phyloP scores from a whole-genome alignment of 1,140 invertebrate species.

The Lasaia peninsularis region DNA sequence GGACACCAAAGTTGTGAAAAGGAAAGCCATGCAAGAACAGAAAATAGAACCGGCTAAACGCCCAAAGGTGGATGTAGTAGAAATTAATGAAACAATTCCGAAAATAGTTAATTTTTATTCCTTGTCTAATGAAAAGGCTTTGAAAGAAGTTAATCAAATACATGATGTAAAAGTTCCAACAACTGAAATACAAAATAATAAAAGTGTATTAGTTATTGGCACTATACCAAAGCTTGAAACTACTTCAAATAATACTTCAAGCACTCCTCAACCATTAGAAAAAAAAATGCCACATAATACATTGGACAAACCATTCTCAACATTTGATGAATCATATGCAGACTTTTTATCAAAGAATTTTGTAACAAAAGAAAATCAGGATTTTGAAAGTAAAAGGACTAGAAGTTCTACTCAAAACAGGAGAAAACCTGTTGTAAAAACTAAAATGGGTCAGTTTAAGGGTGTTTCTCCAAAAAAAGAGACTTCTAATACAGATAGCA shows the following conservation, averaged over 20 bases:
- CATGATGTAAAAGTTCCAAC: not conserved
- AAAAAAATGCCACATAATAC: not conserved
- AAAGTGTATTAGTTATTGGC: not conserved
- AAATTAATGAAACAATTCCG: conserved; percentile 13
- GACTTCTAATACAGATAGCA: conserved; percentile 2
- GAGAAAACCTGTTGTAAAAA: conserved; percentile 37
- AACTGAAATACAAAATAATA: not conserved
- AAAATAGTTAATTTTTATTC: conserved; percentile 43
- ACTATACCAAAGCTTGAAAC: not conserved
- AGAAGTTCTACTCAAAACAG: conserved; percentile 9
- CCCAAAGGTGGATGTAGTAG: not conserved
- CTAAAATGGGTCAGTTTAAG: conserved; percentile 48
- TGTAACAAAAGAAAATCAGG: conserved; percentile 5
- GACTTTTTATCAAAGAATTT: conserved; percentile 48
- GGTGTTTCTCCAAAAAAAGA: conserved; percentile 28
- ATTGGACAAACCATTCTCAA: conserved; percentile 27
- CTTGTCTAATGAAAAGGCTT: conserved; percentile 25
- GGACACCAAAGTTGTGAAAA: conserved; percentile 20
- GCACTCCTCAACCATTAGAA: not conserved
- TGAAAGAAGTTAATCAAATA: conserved; percentile 18
- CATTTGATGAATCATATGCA: conserved; percentile 56
- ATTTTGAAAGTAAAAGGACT: conserved; percentile 18
- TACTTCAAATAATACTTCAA: conserved; percentile 1
- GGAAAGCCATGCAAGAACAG: conserved; percentile 3
- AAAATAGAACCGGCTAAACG: conserved; percentile 1